A percentile compares a stretch with the other conserved stretches of the same genome.
These are phyloP conservation scores for Antheraea mylitta DNA, from an alignment of 1,140 invertebrate species.

Conservation along the genomic window DNA sequence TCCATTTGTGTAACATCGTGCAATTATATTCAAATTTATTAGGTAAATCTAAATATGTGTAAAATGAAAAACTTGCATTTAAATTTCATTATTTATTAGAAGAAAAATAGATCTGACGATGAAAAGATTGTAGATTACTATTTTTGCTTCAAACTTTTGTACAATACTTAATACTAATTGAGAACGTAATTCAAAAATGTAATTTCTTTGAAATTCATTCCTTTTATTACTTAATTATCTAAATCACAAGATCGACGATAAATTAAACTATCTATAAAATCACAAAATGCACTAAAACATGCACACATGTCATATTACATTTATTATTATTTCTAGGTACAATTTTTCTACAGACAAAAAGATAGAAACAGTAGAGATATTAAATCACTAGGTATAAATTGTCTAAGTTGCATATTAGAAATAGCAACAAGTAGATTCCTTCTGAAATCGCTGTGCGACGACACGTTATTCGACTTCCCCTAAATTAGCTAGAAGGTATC, in stretches of 20 bases:
- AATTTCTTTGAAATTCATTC: conserved; percentile 48
- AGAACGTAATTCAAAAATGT: conserved; percentile 29
- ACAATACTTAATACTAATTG: conserved; percentile 22
- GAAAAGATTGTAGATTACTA: conserved; percentile 26
- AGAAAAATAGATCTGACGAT: conserved; percentile 32
- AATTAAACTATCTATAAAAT: conserved; percentile 77
- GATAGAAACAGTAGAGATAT: conserved; percentile 47
- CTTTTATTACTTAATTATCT: conserved; percentile 70
- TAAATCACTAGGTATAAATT: conserved; percentile 53
- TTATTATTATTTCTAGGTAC: conserved; percentile 73
- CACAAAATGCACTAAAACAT: conserved; percentile 79
- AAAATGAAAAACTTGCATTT: conserved; percentile 3
- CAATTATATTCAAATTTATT: background rate
- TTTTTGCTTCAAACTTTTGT: conserved; percentile 26
- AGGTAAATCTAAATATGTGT: background rate
- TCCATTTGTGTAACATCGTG: background rate
- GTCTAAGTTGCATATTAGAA: conserved; percentile 45
- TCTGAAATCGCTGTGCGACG: conserved; percentile 45
- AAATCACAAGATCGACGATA: conserved; percentile 77
- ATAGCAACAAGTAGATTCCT: conserved; percentile 19
- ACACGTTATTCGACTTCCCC: conserved; percentile 32
- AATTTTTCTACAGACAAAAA: conserved; percentile 49
- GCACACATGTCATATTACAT: conserved; percentile 74
- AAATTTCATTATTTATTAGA: conserved; percentile 16
- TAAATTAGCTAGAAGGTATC: conserved; percentile 57